Conservation (phyloP, 2,797 vertebrate genomes). For the Leptodactylus fallax region DNA sequence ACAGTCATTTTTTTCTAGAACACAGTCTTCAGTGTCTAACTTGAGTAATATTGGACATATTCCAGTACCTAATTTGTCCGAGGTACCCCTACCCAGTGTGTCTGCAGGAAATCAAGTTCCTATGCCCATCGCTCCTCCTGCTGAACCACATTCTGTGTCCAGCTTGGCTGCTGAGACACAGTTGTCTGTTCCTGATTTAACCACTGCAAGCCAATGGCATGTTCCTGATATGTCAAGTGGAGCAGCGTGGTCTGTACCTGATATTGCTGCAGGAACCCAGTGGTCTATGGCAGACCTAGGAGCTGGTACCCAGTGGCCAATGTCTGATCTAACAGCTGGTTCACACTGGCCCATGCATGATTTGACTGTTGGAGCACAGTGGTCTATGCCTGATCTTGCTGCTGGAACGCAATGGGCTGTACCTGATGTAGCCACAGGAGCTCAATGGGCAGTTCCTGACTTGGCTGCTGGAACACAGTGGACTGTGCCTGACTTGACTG, state of each 20-base stretch:
- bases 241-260: constrained; percentile 38
- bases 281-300: constrained; percentile 53
- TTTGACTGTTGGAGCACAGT: constrained; percentile 41
- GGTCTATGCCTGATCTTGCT: constrained; percentile 55
- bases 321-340: constrained; percentile 45
- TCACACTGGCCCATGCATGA: constrained; percentile 56
- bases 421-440: constrained; percentile 40
- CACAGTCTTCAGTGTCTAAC: constrained; percentile 2
- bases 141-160: constrained; percentile 3
- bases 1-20: constrained; percentile 9
- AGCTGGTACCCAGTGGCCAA: constrained; percentile 49
- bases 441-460: constrained; percentile 51
- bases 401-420: constrained; percentile 48
- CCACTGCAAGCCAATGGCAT: constrained; percentile 35
- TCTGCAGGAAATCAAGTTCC: neutral
- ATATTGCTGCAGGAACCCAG: constrained; percentile 52
- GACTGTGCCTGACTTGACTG: constrained; percentile 44
- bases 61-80: constrained; percentile 8
- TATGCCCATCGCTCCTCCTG: constrained; percentile 1
- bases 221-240: constrained; percentile 39
- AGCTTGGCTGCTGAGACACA: constrained; percentile 21
- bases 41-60: neutral
- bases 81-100: constrained; percentile 26
- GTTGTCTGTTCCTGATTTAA: constrained; percentile 45
- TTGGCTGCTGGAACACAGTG: constrained; percentile 42